Conservation (phyloP, 2,113 vertebrate genomes). For the Coturnix japonica region DNA sequence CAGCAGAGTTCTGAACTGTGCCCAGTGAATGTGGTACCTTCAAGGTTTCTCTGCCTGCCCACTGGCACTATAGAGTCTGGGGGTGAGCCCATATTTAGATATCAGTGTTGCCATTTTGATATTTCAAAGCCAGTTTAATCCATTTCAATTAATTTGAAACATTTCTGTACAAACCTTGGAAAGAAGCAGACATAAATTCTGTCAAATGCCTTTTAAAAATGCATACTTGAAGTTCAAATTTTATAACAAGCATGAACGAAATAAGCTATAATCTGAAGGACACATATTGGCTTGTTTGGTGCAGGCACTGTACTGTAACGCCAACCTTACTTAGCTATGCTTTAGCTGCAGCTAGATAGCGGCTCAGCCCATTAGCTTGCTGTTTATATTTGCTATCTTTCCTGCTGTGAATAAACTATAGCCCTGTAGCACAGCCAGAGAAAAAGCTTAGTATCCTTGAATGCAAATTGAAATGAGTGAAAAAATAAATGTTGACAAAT, state of each 20-base stretch:
- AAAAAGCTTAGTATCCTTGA: constrained; percentile 30
- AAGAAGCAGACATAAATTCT: not conserved
- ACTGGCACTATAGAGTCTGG: not conserved
- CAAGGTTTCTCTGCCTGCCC: not conserved
- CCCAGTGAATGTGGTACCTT: not conserved
- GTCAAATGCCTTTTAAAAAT: not conserved
- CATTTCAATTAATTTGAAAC: not conserved
- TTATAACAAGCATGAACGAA: not conserved
- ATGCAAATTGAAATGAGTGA: constrained; percentile 35
- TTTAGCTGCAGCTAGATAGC: constrained; percentile 2
- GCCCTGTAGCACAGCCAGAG: constrained; percentile 41
- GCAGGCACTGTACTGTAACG: constrained; percentile 30
- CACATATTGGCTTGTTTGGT: not conserved
- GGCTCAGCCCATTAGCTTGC: constrained; percentile 61
- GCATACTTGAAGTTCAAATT: not conserved
- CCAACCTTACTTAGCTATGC: constrained; percentile 18
- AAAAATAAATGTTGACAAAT: constrained; percentile 52
- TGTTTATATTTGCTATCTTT: constrained; percentile 51
- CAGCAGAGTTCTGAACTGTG: not conserved
- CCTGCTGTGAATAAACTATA: constrained; percentile 60
- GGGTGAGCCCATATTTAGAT: not conserved
- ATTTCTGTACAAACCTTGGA: not conserved
- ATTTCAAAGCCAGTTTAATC: not conserved
- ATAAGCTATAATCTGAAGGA: constrained; percentile 1
- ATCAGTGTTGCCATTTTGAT: not conserved